Base-by-base conservation (phyloP, 2,113 vertebrate species). In the Oplegnathus fasciatus region DNA sequence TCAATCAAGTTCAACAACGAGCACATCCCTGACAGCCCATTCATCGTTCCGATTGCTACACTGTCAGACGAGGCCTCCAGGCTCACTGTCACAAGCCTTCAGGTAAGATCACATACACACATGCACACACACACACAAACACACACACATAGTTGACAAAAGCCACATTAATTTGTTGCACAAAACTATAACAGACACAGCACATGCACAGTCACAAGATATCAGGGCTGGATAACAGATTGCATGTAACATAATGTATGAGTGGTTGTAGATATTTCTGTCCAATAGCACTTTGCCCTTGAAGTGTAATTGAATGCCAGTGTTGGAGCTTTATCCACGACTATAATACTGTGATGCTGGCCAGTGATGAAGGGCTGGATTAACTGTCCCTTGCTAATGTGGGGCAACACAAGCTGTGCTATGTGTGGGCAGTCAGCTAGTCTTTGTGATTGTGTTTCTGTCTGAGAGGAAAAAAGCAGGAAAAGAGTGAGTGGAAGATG, bases 1-100 rank as follows among this genome's bases (percentile, higher is more conserved):
- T 99, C 98, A 83, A 99, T 99, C 95, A 99, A 99, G 94, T 99
- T 99, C 95, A 99, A 99, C 1, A 98, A 98, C 10, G 98, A 99
- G 86, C 97, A 99, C 83, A 97, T 99, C 95, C 98, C 98, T 1
- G 98, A 99, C 95, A 98, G 97, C 80, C 98, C 98, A 18, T 99
- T 99, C 67, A 96, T 98, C n/a, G 98, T 99, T 14, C 98, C 98
- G 0, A 97, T 99, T 30, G 98, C 98, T 50, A 97, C 97, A 0
- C 96, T 97, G 84, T 99, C 98, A 0, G 98, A 99, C 0, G 98
- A 98, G 1, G 98, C 98, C 17, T 96, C 97, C 32, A 96, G 98
- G 80, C 96, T 99, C 86, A 99, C 97, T 0, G 96, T 99, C 86
- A 98, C 98, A 86, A 98, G 98, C 92, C 96, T 99, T 78, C 98